Percentiles rank a stretch among this genome's conserved stretches.
These are phyloP conservation scores for Hylaeus volcanicus DNA, from an alignment of 1,140 invertebrate genomes.

Conservation along the genomic window DNA sequence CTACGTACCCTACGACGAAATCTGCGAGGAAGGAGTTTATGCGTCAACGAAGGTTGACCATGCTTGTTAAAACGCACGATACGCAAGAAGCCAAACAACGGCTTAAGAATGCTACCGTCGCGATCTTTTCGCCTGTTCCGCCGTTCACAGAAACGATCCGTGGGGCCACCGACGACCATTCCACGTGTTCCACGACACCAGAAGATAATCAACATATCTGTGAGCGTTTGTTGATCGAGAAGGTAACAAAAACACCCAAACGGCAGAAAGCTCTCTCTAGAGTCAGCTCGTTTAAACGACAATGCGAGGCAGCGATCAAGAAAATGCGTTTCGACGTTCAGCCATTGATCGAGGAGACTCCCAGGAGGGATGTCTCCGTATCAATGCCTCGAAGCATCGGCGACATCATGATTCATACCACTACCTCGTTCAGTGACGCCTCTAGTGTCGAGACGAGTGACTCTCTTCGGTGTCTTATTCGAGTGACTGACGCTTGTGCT, in stretches of 20 bases:
- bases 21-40: slow-evolving; percentile 48
- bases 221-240: slow-evolving; percentile 48
- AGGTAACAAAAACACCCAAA: slow-evolving; percentile 55
- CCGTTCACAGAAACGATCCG: not conserved
- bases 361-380: slow-evolving; percentile 29
- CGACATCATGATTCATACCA: no score
- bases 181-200: slow-evolving; percentile 14
- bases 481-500: not conserved
- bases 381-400: slow-evolving; percentile 5
- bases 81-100: not conserved
- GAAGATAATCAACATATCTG: slow-evolving; percentile 52
- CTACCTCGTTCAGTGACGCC: no score
- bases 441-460: not conserved
- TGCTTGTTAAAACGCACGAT: slow-evolving; percentile 12
- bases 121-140: not conserved
- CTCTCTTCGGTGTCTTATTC: not conserved
- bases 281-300: slow-evolving; percentile 54
- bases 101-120: not conserved
- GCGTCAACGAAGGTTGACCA: slow-evolving; percentile 1
- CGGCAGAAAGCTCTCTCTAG: slow-evolving; percentile 33
- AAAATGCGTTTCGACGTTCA: slow-evolving; percentile 1
- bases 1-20: slow-evolving; percentile 47
- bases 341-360: slow-evolving; percentile 33
- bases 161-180: not conserved
- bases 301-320: slow-evolving; percentile 9